Evolutionary conservation across 2,113 vertebrate species (phyloP).

Genomic region (Syngnathoides biaculeatus): DNA sequence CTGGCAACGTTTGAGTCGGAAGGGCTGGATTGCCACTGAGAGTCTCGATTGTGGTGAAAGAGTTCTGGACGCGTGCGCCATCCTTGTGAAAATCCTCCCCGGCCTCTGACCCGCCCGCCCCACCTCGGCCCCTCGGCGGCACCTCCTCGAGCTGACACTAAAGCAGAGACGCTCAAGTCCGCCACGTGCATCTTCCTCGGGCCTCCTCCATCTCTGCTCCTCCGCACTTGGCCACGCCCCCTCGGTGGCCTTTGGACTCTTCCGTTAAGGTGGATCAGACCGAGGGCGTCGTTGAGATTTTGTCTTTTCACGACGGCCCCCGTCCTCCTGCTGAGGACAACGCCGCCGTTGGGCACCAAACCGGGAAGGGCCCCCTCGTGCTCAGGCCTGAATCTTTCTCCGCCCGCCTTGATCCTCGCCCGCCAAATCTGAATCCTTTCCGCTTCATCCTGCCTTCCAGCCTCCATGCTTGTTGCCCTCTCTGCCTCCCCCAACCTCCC

Average conservation of each 20-base stretch:
- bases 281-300: conserved; percentile 69
- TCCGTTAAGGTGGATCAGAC: conserved; percentile 69
- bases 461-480: not conserved
- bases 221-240: too few relatives aligned
- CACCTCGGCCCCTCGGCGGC: conserved; percentile 10
- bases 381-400: conserved; percentile 28
- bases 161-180: conserved; percentile 57
- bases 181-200: conserved; percentile 32
- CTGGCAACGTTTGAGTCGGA: conserved; percentile 38
- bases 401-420: conserved; percentile 12
- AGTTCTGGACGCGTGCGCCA: conserved; percentile 13
- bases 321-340: conserved; percentile 78
- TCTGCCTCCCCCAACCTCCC: not conserved
- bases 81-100: conserved; percentile 7
- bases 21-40: conserved; percentile 29
- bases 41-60: conserved; percentile 24
- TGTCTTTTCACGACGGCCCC: conserved; percentile 64
- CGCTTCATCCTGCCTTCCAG: conserved; percentile 3
- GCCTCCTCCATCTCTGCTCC: conserved; percentile 20
- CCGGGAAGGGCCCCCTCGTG: conserved; percentile 58
- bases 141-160: conserved; percentile 35
- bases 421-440: conserved; percentile 18
- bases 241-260: conserved; percentile 60
- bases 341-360: conserved; percentile 52
- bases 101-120: conserved; percentile 6